Evolutionary conservation across 1,140 invertebrate genomes (phyloP).

Genomic region (Armadillidium nasatum): DNA sequence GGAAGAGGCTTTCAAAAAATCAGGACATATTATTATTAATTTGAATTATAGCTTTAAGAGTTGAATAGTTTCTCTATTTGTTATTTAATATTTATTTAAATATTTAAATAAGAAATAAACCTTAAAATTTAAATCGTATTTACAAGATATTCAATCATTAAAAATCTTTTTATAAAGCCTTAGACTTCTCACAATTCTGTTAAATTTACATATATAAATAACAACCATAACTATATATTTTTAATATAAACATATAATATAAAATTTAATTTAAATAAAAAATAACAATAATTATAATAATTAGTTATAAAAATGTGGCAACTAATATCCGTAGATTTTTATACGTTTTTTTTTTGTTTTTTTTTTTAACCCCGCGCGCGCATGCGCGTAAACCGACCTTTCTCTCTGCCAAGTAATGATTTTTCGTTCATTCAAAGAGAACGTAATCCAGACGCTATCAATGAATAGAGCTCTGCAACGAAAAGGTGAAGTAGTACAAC

Average conservation of each 20-base stretch:
- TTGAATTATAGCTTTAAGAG: background rate
- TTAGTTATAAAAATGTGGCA: background rate
- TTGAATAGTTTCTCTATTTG: background rate
- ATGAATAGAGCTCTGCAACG: background rate
- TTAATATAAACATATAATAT: background rate
- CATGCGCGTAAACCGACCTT: background rate
- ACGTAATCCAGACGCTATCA: background rate
- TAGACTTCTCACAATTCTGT: background rate
- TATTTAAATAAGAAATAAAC: background rate
- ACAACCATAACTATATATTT: background rate
- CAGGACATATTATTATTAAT: background rate
- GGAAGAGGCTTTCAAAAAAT: background rate
- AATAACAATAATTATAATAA: background rate
- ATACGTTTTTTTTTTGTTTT: background rate
- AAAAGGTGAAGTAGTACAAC: background rate
- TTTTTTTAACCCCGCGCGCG: background rate
- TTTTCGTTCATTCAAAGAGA: background rate
- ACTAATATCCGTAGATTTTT: background rate
- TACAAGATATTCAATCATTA: background rate
- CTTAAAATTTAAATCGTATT: too few species aligned
- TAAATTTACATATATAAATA: background rate
- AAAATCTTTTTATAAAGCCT: background rate
- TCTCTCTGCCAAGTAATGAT: background rate
- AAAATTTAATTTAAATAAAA: background rate
- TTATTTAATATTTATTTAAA: background rate